Conservation (phyloP, 1,140 invertebrate genomes). For the Rhagoletis pomonella region DNA sequence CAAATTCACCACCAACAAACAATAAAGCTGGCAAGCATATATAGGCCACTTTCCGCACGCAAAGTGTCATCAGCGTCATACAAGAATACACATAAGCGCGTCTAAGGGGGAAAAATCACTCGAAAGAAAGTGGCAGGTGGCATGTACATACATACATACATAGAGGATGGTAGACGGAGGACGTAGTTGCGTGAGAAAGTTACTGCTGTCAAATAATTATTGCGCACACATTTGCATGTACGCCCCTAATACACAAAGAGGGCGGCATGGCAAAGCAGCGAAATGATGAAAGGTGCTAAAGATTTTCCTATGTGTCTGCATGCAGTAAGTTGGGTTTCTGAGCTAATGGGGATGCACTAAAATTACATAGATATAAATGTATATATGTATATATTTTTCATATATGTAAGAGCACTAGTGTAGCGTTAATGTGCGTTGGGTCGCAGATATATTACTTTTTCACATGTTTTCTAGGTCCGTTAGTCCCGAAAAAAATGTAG, state of each 20-base stretch:
- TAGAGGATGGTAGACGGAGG: not conserved
- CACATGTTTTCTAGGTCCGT: no score
- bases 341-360: not conserved
- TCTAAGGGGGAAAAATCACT: not conserved
- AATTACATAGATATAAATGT: not conserved
- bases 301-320: not conserved
- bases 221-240: not conserved
- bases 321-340: no score
- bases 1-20: not conserved
- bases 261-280: not conserved
- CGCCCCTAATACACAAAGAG: not conserved
- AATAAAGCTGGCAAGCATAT: not conserved
- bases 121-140: not conserved
- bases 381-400: not conserved
- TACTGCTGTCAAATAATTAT: constrained; percentile 48
- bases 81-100: not conserved
- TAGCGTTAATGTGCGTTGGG: not conserved
- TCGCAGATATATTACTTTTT: not conserved
- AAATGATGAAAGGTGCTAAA: not conserved
- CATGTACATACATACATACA: no score
- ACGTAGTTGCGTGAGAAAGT: constrained; percentile 42
- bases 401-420: no score
- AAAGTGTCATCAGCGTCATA: constrained; percentile 9
- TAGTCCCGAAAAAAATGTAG: no score
- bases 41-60: constrained; percentile 37